Evolutionary conservation across 2,888 invertebrate genomes (phyloP).

Genomic region (Epinotia nisella): DNA sequence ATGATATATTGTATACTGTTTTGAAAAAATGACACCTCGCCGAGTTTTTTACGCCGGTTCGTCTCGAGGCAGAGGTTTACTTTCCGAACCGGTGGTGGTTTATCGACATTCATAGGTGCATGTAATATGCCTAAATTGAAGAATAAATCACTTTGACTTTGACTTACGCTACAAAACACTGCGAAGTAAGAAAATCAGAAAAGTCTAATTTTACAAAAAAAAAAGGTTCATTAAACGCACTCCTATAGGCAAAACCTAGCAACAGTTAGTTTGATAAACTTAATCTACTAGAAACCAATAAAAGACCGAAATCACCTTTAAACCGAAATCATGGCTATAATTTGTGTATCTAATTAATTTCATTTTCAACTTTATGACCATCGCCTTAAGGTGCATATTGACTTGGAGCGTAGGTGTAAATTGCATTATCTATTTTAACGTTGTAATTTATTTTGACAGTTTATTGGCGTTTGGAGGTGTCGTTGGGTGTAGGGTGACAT

Average conservation of each 20-base stretch:
- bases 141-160: too few relatives aligned
- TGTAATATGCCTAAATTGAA: too few relatives aligned
- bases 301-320: constrained; percentile 13
- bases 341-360: not conserved
- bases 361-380: not conserved
- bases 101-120: too few relatives aligned
- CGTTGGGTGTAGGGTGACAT: constrained; percentile 34
- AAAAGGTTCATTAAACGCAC: too few relatives aligned
- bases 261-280: not conserved
- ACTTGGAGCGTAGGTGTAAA: constrained; percentile 17
- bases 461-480: constrained; percentile 45
- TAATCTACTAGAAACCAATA: constrained; percentile 27
- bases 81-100: too few relatives aligned
- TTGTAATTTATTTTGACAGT: constrained; percentile 51
- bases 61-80: too few relatives aligned
- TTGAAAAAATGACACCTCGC: too few relatives aligned
- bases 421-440: constrained; percentile 46
- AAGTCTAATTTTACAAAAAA: too few relatives aligned
- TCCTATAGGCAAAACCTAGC: not conserved
- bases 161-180: too few relatives aligned
- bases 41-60: too few relatives aligned
- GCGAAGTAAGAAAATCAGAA: too few relatives aligned
- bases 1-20: too few relatives aligned
- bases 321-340: constrained; percentile 25
- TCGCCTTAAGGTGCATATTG: constrained; percentile 4